Conservation (phyloP, 1,140 invertebrate genomes). For the Drosophila suzukii region DNA sequence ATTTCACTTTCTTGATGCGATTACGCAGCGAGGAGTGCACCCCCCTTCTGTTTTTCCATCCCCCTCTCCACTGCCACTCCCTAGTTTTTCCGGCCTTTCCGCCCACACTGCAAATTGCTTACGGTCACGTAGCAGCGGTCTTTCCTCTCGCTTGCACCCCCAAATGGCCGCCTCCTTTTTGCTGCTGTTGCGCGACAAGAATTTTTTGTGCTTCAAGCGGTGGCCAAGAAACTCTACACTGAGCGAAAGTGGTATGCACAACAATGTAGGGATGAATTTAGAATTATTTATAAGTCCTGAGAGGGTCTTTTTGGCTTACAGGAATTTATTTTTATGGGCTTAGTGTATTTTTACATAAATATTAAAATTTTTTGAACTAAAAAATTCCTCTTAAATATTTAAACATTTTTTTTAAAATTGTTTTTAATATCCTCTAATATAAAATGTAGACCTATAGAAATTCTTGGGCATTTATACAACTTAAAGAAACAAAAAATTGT, state of each 20-base stretch:
- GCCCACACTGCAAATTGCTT: slow-evolving; percentile 61
- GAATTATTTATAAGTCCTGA: background rate
- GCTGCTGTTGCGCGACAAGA: slow-evolving; percentile 62
- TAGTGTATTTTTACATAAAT: too few species aligned
- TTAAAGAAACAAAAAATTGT: too few species aligned
- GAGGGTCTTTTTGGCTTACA: too few species aligned
- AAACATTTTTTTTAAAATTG: too few species aligned
- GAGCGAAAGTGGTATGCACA: background rate
- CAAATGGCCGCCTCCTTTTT: slow-evolving; percentile 27
- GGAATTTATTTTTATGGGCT: too few species aligned
- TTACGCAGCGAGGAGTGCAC: slow-evolving; percentile 56
- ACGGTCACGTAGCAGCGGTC: slow-evolving; percentile 62
- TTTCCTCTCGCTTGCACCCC: slow-evolving; percentile 10
- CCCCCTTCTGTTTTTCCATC: slow-evolving; percentile 2
- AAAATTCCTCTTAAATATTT: too few species aligned
- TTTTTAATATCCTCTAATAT: too few species aligned
- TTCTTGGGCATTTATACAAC: too few species aligned
- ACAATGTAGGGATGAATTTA: background rate
- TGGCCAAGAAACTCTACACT: slow-evolving; percentile 35
- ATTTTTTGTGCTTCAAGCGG: slow-evolving; percentile 53
- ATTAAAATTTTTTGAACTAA: too few species aligned
- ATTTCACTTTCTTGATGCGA: slow-evolving; percentile 75
- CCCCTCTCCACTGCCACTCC: too few species aligned
- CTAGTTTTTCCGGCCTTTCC: slow-evolving; percentile 14
- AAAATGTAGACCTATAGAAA: too few species aligned